A percentile compares a stretch with the other conserved stretches of the same genome.
Conservation (phyloP, 2,888 invertebrate genomes). For the Cantharis rustica region DNA sequence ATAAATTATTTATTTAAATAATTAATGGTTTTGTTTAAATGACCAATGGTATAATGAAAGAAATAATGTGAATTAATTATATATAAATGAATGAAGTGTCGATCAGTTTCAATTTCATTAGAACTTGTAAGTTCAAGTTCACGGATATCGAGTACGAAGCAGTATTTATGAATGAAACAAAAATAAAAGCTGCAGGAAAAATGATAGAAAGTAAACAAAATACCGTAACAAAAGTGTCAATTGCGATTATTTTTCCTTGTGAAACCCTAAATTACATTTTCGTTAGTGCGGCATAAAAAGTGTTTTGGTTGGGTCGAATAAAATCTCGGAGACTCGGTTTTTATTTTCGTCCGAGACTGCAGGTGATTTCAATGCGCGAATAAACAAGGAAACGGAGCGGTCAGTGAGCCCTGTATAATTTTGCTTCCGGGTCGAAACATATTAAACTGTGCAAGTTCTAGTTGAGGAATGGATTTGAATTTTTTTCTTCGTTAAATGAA, state of each 20-base stretch:
- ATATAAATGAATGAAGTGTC: slow-evolving; percentile 10
- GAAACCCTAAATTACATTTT: not conserved
- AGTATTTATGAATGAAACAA: slow-evolving; percentile 49
- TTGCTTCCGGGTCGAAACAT: slow-evolving; percentile 34
- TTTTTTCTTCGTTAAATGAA: not conserved
- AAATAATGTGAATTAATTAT: not conserved
- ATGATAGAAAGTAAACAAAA: slow-evolving; percentile 50
- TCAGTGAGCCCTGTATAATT: slow-evolving; percentile 21
- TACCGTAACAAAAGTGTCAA: not conserved
- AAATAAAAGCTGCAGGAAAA: slow-evolving; percentile 38
- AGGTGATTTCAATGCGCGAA: slow-evolving; percentile 39
- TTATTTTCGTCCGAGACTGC: slow-evolving; percentile 31
- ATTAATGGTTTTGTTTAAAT: not conserved
- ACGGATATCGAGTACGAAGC: slow-evolving; percentile 51
- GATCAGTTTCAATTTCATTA: slow-evolving; percentile 54
- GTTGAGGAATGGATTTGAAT: not conserved
- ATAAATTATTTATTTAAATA: not conserved
- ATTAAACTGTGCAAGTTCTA: not conserved
- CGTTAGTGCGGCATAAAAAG: not conserved
- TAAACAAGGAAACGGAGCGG: slow-evolving; percentile 36
- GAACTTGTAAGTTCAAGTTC: slow-evolving; percentile 57
- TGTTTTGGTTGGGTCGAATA: not conserved
- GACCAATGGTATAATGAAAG: not conserved
- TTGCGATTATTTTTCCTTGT: not conserved
- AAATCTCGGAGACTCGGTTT: slow-evolving; percentile 3